These are phyloP conservation scores for Naso thynnoides DNA, from an alignment of 2,797 vertebrate genomes.

Conservation along the genomic window DNA sequence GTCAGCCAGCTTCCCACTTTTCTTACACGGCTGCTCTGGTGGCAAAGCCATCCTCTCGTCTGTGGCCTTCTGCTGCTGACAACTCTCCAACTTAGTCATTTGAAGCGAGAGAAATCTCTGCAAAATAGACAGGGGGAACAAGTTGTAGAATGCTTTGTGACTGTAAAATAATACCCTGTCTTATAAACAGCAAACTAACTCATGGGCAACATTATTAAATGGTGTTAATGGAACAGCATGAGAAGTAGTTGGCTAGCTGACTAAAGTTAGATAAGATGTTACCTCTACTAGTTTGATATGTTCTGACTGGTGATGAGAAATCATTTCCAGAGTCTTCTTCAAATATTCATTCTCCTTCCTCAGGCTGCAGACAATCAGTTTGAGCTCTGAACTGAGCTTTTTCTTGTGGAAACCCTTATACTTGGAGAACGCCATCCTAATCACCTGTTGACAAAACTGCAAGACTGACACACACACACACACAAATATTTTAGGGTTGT, in stretches of 20 bases:
- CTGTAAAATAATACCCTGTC: not conserved
- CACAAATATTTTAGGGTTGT: not conserved
- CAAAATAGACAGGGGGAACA: conserved; percentile 35
- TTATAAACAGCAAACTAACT: not conserved
- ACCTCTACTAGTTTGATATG: conserved; percentile 85
- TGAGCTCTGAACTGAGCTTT: conserved; percentile 42
- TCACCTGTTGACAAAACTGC: conserved; percentile 18
- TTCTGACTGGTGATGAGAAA: conserved; percentile 69
- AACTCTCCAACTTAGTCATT: conserved; percentile 79
- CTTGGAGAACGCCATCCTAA: conserved; percentile 54
- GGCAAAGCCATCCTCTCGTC: conserved; percentile 80
- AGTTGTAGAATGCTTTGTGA: not conserved
- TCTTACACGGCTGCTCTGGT: conserved; percentile 74
- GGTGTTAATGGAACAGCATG: not conserved
- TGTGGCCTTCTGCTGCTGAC: conserved; percentile 72
- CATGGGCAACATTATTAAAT: not conserved
- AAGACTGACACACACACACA: not conserved
- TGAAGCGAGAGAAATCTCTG: conserved; percentile 89
- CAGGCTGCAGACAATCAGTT: conserved; percentile 66
- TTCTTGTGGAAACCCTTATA: conserved; percentile 22
- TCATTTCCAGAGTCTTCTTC: conserved; percentile 77
- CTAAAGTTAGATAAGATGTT: conserved; percentile 14
- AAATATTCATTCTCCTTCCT: conserved; percentile 76
- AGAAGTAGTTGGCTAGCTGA: not conserved
- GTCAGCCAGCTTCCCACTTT: conserved; percentile 67